These are phyloP conservation scores for Umimayanthus chanpuru DNA, from an alignment of 92 coral and sea anemone genomes.

Conservation along the genomic window DNA sequence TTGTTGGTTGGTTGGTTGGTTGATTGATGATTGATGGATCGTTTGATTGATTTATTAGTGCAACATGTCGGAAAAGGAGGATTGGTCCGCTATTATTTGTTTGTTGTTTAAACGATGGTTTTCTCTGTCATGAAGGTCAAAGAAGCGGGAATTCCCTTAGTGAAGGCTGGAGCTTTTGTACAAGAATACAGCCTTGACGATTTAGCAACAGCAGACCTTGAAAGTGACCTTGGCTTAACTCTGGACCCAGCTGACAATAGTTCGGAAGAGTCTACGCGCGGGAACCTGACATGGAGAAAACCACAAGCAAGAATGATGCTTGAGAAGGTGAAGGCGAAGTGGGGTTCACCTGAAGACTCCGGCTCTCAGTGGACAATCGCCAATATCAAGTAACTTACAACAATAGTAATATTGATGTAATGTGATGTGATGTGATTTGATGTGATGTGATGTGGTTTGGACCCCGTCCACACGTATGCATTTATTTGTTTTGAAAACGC, in stretches of 20 bases:
- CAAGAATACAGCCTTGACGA: conserved; percentile 65
- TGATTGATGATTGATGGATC: no score
- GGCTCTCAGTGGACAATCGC: conserved; percentile 69
- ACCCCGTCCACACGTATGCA: no score
- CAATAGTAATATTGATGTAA: no score
- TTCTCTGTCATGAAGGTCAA: conserved; percentile 47
- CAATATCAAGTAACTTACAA: conserved; percentile 30
- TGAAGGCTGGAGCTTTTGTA: conserved; percentile 70
- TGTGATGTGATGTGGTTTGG: no score
- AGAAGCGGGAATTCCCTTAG: conserved; percentile 52
- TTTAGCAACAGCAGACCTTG: conserved; percentile 57
- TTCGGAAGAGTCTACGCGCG: conserved; percentile 43
- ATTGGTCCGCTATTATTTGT: background rate
- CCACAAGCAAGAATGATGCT: conserved; percentile 76
- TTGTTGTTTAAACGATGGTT: background rate
- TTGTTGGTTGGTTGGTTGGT: no score
- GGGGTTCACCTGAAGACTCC: conserved; percentile 71
- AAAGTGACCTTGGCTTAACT: conserved; percentile 65
- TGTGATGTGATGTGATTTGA: no score
- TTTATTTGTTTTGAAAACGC: no score
- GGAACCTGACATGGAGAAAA: conserved; percentile 67
- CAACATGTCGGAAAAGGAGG: background rate
- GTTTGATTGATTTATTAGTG: background rate
- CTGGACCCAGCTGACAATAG: conserved; percentile 47
- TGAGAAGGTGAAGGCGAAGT: conserved; percentile 52